These are phyloP conservation scores for Caretta caretta DNA, from an alignment of 2,113 vertebrate species.

Conservation along the genomic window DNA sequence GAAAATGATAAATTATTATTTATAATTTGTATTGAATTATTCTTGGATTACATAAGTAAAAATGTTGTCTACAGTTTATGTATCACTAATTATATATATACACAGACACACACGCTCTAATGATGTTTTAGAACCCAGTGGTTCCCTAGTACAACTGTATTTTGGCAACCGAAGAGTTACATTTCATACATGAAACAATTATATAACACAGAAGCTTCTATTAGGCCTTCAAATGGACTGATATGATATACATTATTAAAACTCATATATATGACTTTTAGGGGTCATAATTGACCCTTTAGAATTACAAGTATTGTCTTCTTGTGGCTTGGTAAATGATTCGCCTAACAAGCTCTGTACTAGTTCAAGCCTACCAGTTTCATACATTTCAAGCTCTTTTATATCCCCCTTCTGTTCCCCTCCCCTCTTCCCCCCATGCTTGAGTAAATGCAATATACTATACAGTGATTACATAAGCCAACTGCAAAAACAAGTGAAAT, in stretches of 20 bases:
- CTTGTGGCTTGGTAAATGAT: neutral
- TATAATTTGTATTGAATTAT: neutral
- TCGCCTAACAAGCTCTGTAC: neutral
- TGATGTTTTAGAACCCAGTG: neutral
- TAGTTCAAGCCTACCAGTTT: neutral
- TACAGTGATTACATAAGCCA: neutral
- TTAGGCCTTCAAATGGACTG: neutral
- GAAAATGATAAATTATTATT: neutral
- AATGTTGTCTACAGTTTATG: neutral
- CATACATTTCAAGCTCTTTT: neutral
- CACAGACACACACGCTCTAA: neutral
- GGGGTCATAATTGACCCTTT: neutral
- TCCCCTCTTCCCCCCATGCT: neutral
- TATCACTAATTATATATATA: neutral
- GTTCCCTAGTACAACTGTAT: neutral
- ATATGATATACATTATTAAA: neutral
- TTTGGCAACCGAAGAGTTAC: neutral
- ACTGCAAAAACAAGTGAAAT: slow-evolving; percentile 32
- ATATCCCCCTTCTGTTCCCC: neutral
- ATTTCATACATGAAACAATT: neutral
- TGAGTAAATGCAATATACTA: neutral
- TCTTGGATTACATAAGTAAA: neutral
- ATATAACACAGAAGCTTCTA: neutral
- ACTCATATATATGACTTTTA: neutral
- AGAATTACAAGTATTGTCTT: neutral